Evolutionary conservation across 2,888 invertebrate genomes (phyloP), one percentile per base, ranked within the genome.

Genomic region (Syritta pipiens): DNA sequence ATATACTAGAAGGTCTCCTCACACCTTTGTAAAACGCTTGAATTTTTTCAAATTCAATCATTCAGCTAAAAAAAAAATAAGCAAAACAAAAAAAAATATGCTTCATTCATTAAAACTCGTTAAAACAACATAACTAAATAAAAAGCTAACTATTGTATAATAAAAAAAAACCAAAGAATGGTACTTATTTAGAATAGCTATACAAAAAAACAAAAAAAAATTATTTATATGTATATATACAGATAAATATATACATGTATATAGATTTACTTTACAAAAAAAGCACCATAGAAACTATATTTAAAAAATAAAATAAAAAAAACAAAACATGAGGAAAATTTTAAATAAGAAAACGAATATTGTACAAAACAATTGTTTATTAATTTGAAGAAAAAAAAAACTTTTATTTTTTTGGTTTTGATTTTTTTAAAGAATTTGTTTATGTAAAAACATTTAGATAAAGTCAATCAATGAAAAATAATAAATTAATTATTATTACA

Each of bases 361-460:
- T 77, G 77, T 77, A 77, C 77, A 77, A 77, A 77, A 65, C 28
- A 55, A n/a, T n/a, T n/a, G n/a, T n/a, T n/a, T n/a, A n/a, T n/a
- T n/a, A n/a, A n/a, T n/a, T n/a, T n/a, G 14, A 37, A 5, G 17
- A 37, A 3, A 37, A 37, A 14, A 37, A 37, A 12, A 6, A n/a
- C 2, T 30, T 65, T 71, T 71, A 20, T 53, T 65, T 59, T 3
- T 3, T 9, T 49, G 19, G 24, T 65, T 59, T 71, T 26, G 35
- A 26, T 65, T 71, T 60, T 53, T 62, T 51, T n/a, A n/a, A n/a
- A n/a, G 60, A 26, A 28, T 32, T 59, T 65, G 10, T 65, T 53
- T 59, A 40, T 14, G 44, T 30, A 24, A 51, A 22, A 4, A 30
- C 51, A 9, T 37, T 68, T 59, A 59, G 46, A 44, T 17, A 46